Evolutionary conservation across 2,113 vertebrate species (phyloP), one percentile per base, ranked within the genome.

Genomic region (Mobula birostris): DNA sequence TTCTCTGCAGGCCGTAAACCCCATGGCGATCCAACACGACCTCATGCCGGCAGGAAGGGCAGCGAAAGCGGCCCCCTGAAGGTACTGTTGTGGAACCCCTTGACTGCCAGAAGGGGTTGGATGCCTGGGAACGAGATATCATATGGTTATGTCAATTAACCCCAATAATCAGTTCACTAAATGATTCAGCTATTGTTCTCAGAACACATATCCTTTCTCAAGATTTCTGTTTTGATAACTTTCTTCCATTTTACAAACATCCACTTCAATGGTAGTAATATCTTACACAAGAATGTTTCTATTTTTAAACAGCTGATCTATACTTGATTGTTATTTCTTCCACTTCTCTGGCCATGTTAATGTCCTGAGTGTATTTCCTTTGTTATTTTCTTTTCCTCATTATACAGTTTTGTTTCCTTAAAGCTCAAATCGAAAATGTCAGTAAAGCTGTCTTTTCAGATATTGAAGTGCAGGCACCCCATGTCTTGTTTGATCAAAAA

Each of bases 21-120:
- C 98, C 98, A 0, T 98, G 98, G n/a, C 98, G 96, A 95, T 98
- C 98, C 95, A 98, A 96, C 78, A 98, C 96, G 70, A 98, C 98
- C 95, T 98, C 98, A 0, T 98, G 98, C n/a, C 98, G 97, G 95
- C 98, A 98, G 0, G 98, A 98, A 0, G 98, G 98, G 94, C 98
- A 98, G 93, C 98, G 97, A 95, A 98, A 98, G 27, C 98, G 97
- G 0, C 98, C 97, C 0, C 98, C 98, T 0, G 97, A 97, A 68
- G 97, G 96, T 95, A 97, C 95, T 0, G 97, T 95, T n/a, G 97
- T 96, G 92, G 98, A 97, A 15, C 97, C 95, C 1, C 98, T 97
- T 0, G 97, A 96, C 94, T 98, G 98, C 97, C 98, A 98, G 94
- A 98, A 95, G 0, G 98, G 98, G 95, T 98, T 98, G 0, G 98